Percentiles rank a stretch among this genome's conserved stretches.
phyloP scores from a whole-genome alignment of 2,888 invertebrate genomes.

The Branchinecta sandiegonensis region DNA sequence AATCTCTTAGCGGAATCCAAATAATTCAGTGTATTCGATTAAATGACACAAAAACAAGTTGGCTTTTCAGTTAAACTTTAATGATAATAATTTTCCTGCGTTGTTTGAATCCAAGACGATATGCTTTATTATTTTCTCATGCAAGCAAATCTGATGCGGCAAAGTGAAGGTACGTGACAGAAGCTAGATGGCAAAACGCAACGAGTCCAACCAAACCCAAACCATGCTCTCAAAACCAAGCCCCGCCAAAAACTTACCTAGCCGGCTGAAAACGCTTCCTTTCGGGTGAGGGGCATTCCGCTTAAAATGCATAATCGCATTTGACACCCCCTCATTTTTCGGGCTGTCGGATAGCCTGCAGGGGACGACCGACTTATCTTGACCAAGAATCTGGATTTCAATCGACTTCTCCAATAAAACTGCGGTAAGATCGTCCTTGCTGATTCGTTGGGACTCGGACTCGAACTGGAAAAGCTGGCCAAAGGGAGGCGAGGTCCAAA shows the following conservation, averaged over 20 bases:
- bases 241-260: not conserved
- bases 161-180: too few relatives aligned
- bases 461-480: conserved; percentile 19
- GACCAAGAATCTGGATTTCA: not conserved
- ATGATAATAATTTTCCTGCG: too few relatives aligned
- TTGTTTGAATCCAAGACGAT: too few relatives aligned
- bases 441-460: not conserved
- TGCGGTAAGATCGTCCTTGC: conserved; percentile 10
- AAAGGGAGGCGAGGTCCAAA: conserved; percentile 18
- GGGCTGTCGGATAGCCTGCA: not conserved
- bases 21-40: too few relatives aligned
- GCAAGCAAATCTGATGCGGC: too few relatives aligned
- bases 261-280: not conserved
- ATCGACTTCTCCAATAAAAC: conserved; percentile 17
- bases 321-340: conserved; percentile 13
- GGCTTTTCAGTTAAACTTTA: too few relatives aligned
- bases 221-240: too few relatives aligned
- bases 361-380: not conserved
- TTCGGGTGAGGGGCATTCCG: not conserved
- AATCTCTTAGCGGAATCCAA: too few relatives aligned
- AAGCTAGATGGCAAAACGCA: too few relatives aligned
- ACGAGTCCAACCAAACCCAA: too few relatives aligned
- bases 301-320: not conserved
- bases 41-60: too few relatives aligned
- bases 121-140: too few relatives aligned